A percentile compares a stretch with the other conserved stretches of the same genome.
phyloP scores from a whole-genome alignment of 1,140 invertebrate species.

The Brachionus rotundiformis region DNA sequence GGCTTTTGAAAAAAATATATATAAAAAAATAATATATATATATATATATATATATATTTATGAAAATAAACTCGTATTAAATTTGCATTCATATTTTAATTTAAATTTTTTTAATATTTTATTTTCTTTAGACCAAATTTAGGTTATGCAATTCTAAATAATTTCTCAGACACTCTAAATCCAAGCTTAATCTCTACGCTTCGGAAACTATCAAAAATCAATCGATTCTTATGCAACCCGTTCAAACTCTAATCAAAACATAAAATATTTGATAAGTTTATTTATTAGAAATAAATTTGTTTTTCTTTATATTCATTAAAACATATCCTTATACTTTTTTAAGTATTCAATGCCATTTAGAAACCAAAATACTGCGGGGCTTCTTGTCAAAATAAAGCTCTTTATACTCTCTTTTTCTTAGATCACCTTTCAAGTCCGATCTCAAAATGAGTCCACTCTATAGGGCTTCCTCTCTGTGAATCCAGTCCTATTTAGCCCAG shows the following conservation, averaged over 20 bases:
- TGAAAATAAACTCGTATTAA: too few species aligned
- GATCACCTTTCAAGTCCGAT: not conserved
- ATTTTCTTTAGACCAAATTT: not conserved
- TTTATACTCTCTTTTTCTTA: not conserved
- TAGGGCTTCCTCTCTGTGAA: not conserved
- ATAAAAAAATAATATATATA: too few species aligned
- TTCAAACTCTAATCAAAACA: constrained; percentile 3
- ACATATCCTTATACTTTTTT: constrained; percentile 1
- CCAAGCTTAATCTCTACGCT: not conserved
- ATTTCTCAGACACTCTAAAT: not conserved
- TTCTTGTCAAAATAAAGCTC: not conserved
- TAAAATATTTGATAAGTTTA: constrained; percentile 10
- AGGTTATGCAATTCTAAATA: not conserved
- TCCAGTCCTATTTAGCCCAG: not conserved
- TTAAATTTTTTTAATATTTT: not conserved
- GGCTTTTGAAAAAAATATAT: too few species aligned
- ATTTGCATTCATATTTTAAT: constrained; percentile 14
- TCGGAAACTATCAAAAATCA: constrained; percentile 14
- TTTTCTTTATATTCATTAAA: not conserved
- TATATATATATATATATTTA: too few species aligned
- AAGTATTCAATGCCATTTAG: constrained; percentile 1
- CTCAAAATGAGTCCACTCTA: not conserved
- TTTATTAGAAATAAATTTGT: constrained; percentile 2
- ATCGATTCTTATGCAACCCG: constrained; percentile 2
- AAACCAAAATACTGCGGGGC: not conserved